Conservation (phyloP, 30 jellyfish, hydroid and myxozoan genomes). For the Pseudorhiza aurosa region DNA sequence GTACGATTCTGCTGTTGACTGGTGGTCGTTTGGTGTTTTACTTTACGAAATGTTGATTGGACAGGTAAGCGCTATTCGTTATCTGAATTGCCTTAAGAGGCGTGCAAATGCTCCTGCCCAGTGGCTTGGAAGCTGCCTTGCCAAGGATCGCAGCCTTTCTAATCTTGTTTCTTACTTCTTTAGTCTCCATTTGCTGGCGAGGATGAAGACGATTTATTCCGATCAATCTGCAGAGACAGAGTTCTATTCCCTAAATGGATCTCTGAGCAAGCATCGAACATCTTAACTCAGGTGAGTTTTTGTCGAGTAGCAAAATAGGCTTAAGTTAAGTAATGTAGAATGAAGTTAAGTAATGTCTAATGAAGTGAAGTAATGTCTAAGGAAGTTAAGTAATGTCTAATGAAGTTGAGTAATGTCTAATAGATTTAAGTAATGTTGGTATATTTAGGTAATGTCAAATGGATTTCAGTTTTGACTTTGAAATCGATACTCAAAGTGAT, state of each 20-base stretch:
- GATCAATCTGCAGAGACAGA: slow-evolving; percentile 90
- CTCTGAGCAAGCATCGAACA: slow-evolving; percentile 82
- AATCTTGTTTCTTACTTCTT: neutral
- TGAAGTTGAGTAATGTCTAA: too few species aligned
- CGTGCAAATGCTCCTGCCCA: neutral
- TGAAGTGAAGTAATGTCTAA: too few species aligned
- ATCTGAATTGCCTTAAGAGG: too few species aligned
- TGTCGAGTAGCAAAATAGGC: too few species aligned
- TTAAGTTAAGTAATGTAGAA: too few species aligned
- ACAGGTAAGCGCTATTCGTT: slow-evolving; percentile 47
- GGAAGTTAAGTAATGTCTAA: too few species aligned
- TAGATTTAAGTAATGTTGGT: too few species aligned
- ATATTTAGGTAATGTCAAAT: too few species aligned
- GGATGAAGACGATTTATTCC: slow-evolving; percentile 95
- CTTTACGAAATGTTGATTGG: slow-evolving; percentile 96
- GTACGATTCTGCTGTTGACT: slow-evolving; percentile 94
- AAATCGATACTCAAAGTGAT: too few species aligned
- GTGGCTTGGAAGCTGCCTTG: neutral
- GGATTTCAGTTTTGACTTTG: too few species aligned
- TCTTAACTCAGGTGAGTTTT: slow-evolving; percentile 91
- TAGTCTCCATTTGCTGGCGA: slow-evolving; percentile 99
- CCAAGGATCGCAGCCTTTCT: neutral
- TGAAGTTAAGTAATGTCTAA: too few species aligned
- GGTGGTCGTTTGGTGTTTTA: slow-evolving; percentile 98
- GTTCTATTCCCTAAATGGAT: slow-evolving; percentile 95